Percentiles rank a stretch among this genome's conserved stretches.
These are phyloP conservation scores for Campoplex capitator DNA, from an alignment of 2,888 invertebrate species.

Conservation along the genomic window DNA sequence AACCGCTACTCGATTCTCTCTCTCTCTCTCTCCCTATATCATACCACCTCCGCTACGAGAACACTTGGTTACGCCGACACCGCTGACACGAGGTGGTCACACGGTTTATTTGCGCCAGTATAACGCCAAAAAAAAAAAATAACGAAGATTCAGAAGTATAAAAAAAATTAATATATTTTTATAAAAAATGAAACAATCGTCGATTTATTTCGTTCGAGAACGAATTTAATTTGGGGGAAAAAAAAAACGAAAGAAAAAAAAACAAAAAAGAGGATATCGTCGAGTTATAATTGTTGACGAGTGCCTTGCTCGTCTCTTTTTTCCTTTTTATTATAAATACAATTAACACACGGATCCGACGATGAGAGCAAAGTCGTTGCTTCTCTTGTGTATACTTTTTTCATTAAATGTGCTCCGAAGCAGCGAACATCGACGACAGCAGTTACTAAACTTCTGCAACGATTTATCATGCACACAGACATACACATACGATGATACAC, in stretches of 20 bases:
- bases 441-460: conserved; percentile 28
- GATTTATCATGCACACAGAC: conserved; percentile 33
- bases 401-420: conserved; percentile 17
- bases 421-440: neutral
- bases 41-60: conserved; percentile 76
- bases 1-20: conserved; percentile 70
- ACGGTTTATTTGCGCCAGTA: conserved; percentile 50
- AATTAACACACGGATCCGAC: conserved; percentile 18
- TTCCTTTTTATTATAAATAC: neutral
- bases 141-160: neutral
- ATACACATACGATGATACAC: conserved; percentile 9
- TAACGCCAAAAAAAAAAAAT: neutral
- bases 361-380: neutral
- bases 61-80: conserved; percentile 78
- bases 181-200: conserved; percentile 16
- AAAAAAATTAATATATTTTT: neutral
- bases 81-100: conserved; percentile 75
- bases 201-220: neutral
- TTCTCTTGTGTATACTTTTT: neutral
- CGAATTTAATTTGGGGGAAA: neutral
- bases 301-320: neutral
- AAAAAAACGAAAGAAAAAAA: neutral
- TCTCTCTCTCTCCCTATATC: conserved; percentile 73
- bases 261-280: neutral
- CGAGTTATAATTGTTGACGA: conserved; percentile 1